These are phyloP conservation scores for Mugil cephalus DNA, from an alignment of 2,113 vertebrate species.

Conservation along the genomic window DNA sequence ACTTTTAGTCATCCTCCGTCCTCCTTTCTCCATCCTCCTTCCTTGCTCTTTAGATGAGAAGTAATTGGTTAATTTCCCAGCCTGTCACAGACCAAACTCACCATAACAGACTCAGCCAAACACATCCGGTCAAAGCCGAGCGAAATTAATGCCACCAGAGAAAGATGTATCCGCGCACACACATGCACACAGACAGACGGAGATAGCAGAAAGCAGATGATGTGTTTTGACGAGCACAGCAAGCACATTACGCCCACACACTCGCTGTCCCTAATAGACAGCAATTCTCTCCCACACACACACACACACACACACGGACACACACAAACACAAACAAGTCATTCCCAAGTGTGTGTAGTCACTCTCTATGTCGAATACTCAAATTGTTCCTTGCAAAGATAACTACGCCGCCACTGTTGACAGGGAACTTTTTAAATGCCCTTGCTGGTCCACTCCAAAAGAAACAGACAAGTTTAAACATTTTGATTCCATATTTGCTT, in stretches of 20 bases:
- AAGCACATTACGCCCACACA: conserved; percentile 63
- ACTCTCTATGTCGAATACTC: not conserved
- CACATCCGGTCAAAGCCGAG: conserved; percentile 61
- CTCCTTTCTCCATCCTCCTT: not conserved
- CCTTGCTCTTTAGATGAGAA: conserved; percentile 26
- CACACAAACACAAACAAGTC: not conserved
- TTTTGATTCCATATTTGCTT: too few species aligned
- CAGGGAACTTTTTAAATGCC: too few species aligned
- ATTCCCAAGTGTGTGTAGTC: not conserved
- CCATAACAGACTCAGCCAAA: conserved; percentile 68
- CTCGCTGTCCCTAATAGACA: conserved; percentile 16
- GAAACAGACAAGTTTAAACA: too few species aligned
- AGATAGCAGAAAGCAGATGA: conserved; percentile 35
- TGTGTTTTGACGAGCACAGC: conserved; percentile 65
- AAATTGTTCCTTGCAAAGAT: not conserved
- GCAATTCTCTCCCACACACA: not conserved
- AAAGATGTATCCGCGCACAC: conserved; percentile 18
- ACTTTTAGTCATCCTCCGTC: conserved; percentile 15
- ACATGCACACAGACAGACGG: conserved; percentile 9
- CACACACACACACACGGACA: not conserved
- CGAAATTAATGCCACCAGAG: conserved; percentile 57
- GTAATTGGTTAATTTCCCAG: conserved; percentile 73
- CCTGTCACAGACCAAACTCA: conserved; percentile 73
- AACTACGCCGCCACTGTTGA: not conserved
- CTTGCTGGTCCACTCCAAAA: too few species aligned